A percentile compares a stretch with the other conserved stretches of the same genome.
phyloP scores from a whole-genome alignment of 1,140 invertebrate species.

The Nasonia giraulti region DNA sequence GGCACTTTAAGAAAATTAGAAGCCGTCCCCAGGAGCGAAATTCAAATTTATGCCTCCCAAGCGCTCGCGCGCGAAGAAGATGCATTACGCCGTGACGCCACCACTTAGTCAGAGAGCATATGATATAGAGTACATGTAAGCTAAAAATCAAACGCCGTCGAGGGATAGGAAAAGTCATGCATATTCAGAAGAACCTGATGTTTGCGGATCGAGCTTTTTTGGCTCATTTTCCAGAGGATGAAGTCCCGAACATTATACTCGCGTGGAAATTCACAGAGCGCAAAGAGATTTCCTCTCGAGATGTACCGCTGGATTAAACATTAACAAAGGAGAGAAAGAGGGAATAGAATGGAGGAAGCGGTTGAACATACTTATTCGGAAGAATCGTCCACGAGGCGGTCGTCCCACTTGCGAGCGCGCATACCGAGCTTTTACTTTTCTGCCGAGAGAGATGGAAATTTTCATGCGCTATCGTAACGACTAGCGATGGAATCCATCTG shows the following conservation, averaged over 20 bases:
- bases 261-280: background rate
- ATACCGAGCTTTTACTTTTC: background rate
- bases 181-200: background rate
- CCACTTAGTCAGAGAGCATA: background rate
- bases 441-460: background rate
- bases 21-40: background rate
- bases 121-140: background rate
- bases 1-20: slow-evolving; percentile 1
- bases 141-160: background rate
- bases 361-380: too few relatives aligned
- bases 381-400: too few relatives aligned
- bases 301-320: too few relatives aligned
- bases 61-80: background rate
- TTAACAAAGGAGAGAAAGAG: too few relatives aligned
- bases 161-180: background rate
- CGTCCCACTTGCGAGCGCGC: too few relatives aligned
- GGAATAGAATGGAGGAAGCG: too few relatives aligned
- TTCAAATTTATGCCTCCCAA: background rate
- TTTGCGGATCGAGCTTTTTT: background rate
- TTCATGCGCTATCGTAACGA: background rate
- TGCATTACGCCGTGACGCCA: background rate
- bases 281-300: too few relatives aligned
- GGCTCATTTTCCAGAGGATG: background rate
- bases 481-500: too few relatives aligned
- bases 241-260: background rate